Base-by-base conservation (phyloP, 2,888 invertebrate genomes). In the Cheilosia impressa region DNA sequence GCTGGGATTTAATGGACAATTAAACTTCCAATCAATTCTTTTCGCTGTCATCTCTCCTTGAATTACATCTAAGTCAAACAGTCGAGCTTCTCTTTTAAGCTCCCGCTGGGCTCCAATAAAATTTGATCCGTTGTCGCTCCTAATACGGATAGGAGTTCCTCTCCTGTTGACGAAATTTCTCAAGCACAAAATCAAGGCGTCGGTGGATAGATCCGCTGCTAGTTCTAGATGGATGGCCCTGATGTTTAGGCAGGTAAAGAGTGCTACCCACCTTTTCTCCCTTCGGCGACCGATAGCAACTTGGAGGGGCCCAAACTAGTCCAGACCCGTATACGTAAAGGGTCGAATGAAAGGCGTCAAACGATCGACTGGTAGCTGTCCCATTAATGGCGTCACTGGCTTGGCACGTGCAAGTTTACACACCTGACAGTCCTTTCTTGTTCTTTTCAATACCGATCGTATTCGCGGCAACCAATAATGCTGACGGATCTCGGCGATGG, bases 51-150 rank as follows among this genome's bases (percentile, higher is more conserved):
- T 27, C 6, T 27, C 6, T 1, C 27, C 27, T 27, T 27, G n/a
- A n/a, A n/a, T n/a, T n/a, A n/a, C n/a, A n/a, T n/a, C n/a, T n/a
- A n/a, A n/a, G n/a, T n/a, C n/a, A n/a, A n/a, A n/a, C n/a, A n/a
- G 31, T 50, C 43, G 15, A 3, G 4, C 50, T 22, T 50, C 50
- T 10, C 10, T 17, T 22, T 52, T 58, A 4, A 82, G 17, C 6
- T 85, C 66, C 15, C 58, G 31, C 57, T 76, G 63, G 4, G 83
- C 80, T 10, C 76, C 72, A 50, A 76, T 34, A 38, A 83, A 87
- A 62, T 83, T 87, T 9, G 87, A 82, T 10, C 79, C 87, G 19
- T 82, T 78, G 43, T 87, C 79, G 19, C 72, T 76, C 22, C 76
- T n/a, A 34, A 57, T 57, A 5, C 55, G n/a, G 6, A 69, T 9